Base-by-base conservation (phyloP, 2,797 vertebrate genomes). In the Alcedo atthis region DNA sequence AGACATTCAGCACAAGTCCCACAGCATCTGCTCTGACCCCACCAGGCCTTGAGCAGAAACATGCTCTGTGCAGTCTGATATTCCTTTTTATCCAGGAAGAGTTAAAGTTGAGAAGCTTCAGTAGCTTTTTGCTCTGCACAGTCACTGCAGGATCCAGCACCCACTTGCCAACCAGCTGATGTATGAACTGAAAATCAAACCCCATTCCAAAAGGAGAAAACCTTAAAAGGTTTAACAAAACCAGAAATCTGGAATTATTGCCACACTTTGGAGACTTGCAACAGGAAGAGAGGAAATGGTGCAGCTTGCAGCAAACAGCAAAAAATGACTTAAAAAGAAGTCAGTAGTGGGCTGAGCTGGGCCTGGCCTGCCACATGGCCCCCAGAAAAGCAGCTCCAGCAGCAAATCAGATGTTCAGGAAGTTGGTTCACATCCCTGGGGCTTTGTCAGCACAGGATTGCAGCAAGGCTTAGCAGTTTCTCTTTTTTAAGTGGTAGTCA, bases 361-460 rank as follows among this genome's bases (percentile, higher is more conserved):
- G 71, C 16, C 89, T 24, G 63, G 63, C 17, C 35, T 64, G 69
- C 74, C 49, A 32, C 40, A 20, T 15, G 33, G 5, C 69, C 30
- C 3, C 3, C 4, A 14, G 54, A 78, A 55, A 33, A 80, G 75
- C 2, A 0, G 49, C 16, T 54, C 28, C 78, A 78, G 94, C 82
- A 84, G 85, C 79, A 93, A 82, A 88, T 93, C 90, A 93, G 88
- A 93, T 78, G 79, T 75, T 87, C 81, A 90, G 92, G 93, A 95
- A 93, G 86, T 81, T 68, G 46, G 90, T 78, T 77, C 66, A 68
- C 55, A 80, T 61, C 55, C 19, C 74, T 40, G 61, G 24, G 88
- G 93, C 81, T 94, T 68, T 67, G 76, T 90, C 92, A 94, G 88
- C 93, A 82, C 0, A 17, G 20, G 1, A 57, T 20, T 61, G 67